Evolutionary conservation across 2,797 vertebrate genomes (phyloP).

Genomic region (Melanotaenia trifasciata): DNA sequence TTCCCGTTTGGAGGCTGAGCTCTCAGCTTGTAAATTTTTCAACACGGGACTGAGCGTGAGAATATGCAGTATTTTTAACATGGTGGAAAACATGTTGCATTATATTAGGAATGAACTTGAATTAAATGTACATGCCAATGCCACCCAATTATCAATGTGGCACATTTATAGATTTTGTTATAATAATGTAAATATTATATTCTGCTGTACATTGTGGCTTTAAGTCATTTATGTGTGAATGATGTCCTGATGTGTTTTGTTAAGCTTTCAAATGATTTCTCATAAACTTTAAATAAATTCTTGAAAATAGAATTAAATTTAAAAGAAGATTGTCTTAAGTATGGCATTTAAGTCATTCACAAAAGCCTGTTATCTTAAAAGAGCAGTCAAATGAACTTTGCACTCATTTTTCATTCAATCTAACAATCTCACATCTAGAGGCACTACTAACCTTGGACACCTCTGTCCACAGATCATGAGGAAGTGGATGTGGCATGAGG

Average conservation of each 20-base stretch:
- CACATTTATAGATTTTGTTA: constrained; percentile 35
- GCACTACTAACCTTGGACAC: constrained; percentile 81
- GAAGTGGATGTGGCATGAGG: constrained; percentile 77
- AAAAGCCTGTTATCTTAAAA: constrained; percentile 3
- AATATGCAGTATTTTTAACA: constrained; percentile 19
- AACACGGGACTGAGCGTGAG: constrained; percentile 6
- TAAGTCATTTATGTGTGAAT: constrained; percentile 56
- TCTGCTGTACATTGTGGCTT: constrained; percentile 36
- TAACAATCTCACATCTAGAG: constrained; percentile 27
- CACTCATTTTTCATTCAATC: background rate
- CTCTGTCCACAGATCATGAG: constrained; percentile 78
- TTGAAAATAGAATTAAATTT: constrained; percentile 12
- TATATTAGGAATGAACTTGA: constrained; percentile 40
- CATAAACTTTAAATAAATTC: constrained; percentile 27
- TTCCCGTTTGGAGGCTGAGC: constrained; percentile 16
- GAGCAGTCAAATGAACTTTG: constrained; percentile 8
- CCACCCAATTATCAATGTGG: constrained; percentile 25
- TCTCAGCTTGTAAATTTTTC: constrained; percentile 17
- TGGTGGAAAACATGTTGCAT: constrained; percentile 16
- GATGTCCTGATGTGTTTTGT: constrained; percentile 46
- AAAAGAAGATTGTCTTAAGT: constrained; percentile 2
- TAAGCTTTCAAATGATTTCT: constrained; percentile 41
- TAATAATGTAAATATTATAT: constrained; percentile 61
- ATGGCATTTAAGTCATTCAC: constrained; percentile 23
- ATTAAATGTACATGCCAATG: constrained; percentile 31